phyloP scores from a whole-genome alignment of 2,888 invertebrate genomes.

The Plutella xylostella region DNA sequence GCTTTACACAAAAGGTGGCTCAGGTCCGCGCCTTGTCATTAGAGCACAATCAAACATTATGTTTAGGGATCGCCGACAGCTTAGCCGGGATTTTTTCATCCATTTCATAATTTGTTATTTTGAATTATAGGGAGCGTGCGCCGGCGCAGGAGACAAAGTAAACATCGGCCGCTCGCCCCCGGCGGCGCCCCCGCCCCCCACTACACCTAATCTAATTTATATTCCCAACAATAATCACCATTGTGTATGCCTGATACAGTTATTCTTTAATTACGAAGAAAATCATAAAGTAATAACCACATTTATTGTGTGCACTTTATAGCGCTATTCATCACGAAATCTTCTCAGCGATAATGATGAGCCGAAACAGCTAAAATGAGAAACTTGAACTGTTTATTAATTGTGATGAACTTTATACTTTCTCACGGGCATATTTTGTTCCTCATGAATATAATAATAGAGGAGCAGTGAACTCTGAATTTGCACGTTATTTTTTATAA shows the following conservation, averaged over 20 bases:
- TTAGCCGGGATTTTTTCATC: conserved; percentile 63
- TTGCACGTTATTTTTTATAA: not conserved
- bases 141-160: conserved; percentile 56
- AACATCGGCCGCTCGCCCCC: conserved; percentile 39
- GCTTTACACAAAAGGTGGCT: conserved; percentile 60
- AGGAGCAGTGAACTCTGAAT: conserved; percentile 3
- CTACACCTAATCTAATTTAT: too few relatives aligned
- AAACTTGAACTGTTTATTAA: conserved; percentile 20
- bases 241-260: not conserved
- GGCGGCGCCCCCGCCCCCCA: conserved; percentile 11
- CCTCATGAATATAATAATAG: too few relatives aligned
- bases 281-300: not conserved
- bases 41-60: conserved; percentile 66
- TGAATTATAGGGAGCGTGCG: conserved; percentile 61
- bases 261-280: not conserved
- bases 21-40: conserved; percentile 65
- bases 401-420: conserved; percentile 22
- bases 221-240: too few relatives aligned
- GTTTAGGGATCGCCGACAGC: conserved; percentile 68
- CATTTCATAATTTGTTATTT: conserved; percentile 68
- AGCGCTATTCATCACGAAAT: not conserved
- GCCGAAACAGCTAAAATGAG: conserved; percentile 9
- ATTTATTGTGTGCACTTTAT: not conserved
- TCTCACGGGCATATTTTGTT: conserved; percentile 26
- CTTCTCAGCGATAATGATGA: not conserved